These are phyloP conservation scores for Gonioctena quinquepunctata DNA, from an alignment of 1,140 invertebrate genomes.

Conservation along the genomic window DNA sequence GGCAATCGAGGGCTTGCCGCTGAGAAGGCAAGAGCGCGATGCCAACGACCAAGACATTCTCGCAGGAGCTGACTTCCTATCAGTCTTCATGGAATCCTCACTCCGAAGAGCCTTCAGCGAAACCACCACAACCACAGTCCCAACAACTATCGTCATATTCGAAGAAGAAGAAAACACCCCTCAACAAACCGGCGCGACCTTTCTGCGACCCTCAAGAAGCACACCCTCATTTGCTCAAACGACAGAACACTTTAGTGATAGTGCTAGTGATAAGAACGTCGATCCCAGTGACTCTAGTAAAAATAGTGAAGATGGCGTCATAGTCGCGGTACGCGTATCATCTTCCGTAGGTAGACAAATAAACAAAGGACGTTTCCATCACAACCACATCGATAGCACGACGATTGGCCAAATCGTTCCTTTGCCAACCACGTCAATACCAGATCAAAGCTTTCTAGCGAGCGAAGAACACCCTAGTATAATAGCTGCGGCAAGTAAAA, in stretches of 20 bases:
- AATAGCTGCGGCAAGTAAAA: conserved; percentile 60
- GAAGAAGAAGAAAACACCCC: conserved; percentile 8
- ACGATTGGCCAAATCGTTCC: conserved; percentile 11
- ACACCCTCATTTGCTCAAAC: conserved; percentile 24
- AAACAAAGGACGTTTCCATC: conserved; percentile 20
- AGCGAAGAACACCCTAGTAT: conserved; percentile 59
- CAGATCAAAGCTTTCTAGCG: conserved; percentile 46
- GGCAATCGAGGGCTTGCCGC: conserved; percentile 47
- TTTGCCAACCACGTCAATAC: background rate
- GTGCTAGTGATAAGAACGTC: background rate
- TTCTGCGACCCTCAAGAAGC: conserved; percentile 13
- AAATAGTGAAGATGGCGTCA: conserved; percentile 29
- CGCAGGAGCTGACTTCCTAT: conserved; percentile 63
- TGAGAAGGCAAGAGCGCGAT: conserved; percentile 46
- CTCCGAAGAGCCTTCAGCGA: conserved; percentile 50
- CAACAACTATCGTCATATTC: conserved; percentile 25
- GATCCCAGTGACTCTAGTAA: conserved; percentile 34
- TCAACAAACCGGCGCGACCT: background rate
- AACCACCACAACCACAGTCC: conserved; percentile 47
- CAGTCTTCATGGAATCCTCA: conserved; percentile 59
- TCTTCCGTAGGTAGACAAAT: conserved; percentile 49
- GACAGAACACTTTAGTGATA: conserved; percentile 28
- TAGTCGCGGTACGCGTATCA: conserved; percentile 53
- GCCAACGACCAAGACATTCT: conserved; percentile 60
- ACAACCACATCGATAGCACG: background rate